phyloP scores from a whole-genome alignment of 2,113 vertebrate genomes.

The Esox niger region DNA sequence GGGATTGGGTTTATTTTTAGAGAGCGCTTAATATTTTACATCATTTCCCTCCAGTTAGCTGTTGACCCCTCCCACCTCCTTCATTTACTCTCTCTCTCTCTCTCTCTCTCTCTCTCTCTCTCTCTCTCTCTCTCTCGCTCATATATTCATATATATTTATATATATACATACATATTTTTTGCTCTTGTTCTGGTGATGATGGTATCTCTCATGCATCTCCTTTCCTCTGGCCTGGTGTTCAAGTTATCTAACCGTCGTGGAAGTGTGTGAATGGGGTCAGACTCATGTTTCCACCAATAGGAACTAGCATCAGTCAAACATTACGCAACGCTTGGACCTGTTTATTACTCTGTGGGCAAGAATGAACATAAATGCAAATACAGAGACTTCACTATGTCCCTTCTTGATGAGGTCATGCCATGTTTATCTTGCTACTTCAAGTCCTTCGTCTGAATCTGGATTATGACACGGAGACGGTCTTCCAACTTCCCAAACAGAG shows the following conservation, averaged over 20 bases:
- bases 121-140: background rate
- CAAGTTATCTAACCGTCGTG: background rate
- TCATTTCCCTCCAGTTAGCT: slow-evolving; percentile 39
- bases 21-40: slow-evolving; percentile 43
- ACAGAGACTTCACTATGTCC: background rate
- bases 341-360: background rate
- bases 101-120: background rate
- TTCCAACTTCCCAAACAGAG: slow-evolving; percentile 21
- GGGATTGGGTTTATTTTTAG: slow-evolving; percentile 52
- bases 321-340: background rate
- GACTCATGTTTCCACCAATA: background rate
- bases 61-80: slow-evolving; percentile 10
- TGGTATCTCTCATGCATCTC: background rate
- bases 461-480: slow-evolving; percentile 21
- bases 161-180: too few relatives aligned
- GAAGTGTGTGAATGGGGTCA: slow-evolving; percentile 23
- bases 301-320: background rate
- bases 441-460: slow-evolving; percentile 3
- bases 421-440: slow-evolving; percentile 19
- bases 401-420: background rate
- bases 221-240: background rate
- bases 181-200: too few relatives aligned
- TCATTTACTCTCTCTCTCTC: background rate
- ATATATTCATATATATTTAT: too few relatives aligned
- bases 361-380: background rate